Percentiles rank a stretch among this genome's conserved stretches.
Conservation (phyloP, 2,888 invertebrate genomes). For the Thecocarcelia acutangulata region DNA sequence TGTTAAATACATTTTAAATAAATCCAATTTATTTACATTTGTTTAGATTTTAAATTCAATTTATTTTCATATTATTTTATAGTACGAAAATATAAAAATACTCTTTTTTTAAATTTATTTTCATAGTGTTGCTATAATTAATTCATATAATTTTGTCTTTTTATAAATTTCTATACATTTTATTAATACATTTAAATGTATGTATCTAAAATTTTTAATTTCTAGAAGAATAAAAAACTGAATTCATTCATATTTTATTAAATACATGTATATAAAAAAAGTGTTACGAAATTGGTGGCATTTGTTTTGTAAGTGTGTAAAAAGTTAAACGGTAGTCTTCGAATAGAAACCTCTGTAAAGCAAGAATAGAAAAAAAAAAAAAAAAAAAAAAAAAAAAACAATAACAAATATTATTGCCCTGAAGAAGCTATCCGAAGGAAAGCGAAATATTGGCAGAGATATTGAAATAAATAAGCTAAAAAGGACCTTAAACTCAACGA, state of each 20-base stretch:
- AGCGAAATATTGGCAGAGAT: no score
- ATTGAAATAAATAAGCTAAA: no score
- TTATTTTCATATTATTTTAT: slow-evolving; percentile 27
- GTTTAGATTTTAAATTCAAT: slow-evolving; percentile 49
- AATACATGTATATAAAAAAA: slow-evolving; percentile 56
- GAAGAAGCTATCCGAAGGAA: no score
- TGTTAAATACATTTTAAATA: slow-evolving; percentile 9
- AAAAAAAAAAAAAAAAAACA: no score
- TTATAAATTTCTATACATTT: slow-evolving; percentile 50
- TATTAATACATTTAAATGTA: slow-evolving; percentile 44
- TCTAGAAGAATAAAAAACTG: slow-evolving; percentile 48
- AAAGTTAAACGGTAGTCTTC: slow-evolving; percentile 57
- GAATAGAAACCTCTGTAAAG: slow-evolving; percentile 56
- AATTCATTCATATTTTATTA: slow-evolving; percentile 52
- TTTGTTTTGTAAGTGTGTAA: slow-evolving; percentile 62
- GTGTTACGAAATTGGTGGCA: slow-evolving; percentile 67
- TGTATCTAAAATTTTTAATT: slow-evolving; percentile 60
- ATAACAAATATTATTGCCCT: no score
- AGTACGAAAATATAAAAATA: slow-evolving; percentile 66
- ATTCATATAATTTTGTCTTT: slow-evolving; percentile 43
- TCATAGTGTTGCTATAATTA: slow-evolving; percentile 23
- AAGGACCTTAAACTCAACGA: no score
- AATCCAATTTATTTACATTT: slow-evolving; percentile 52
- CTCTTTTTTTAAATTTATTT: slow-evolving; percentile 43
- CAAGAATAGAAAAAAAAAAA: slow-evolving; percentile 11